Percentiles rank a stretch among this genome's conserved stretches.
Conservation (phyloP, 1,140 invertebrate genomes). For the Telenomus remus region DNA sequence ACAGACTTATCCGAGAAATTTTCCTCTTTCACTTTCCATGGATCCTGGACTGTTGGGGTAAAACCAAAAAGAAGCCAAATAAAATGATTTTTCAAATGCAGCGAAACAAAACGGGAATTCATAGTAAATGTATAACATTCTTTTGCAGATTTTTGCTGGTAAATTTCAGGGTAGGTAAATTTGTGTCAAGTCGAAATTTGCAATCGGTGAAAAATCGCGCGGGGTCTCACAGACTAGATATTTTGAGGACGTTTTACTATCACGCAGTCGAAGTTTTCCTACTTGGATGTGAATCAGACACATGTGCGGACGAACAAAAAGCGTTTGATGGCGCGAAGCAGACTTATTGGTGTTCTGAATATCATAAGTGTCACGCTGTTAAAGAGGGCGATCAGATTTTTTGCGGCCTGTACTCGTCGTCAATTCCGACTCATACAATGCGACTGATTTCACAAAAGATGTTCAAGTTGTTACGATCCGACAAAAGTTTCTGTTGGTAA, state of each 20-base stretch:
- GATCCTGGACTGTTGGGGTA: slow-evolving; percentile 82
- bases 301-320: slow-evolving; percentile 27
- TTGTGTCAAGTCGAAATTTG: slow-evolving; percentile 80
- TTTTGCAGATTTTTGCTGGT: slow-evolving; percentile 81
- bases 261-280: slow-evolving; percentile 77
- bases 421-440: slow-evolving; percentile 82
- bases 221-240: slow-evolving; percentile 80
- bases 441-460: slow-evolving; percentile 76
- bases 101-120: too few species aligned
- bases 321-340: slow-evolving; percentile 75
- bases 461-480: slow-evolving; percentile 73
- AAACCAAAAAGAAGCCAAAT: slow-evolving; percentile 8
- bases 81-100: too few species aligned
- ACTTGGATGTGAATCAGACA: slow-evolving; percentile 34
- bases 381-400: slow-evolving; percentile 79
- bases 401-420: slow-evolving; percentile 81
- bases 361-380: slow-evolving; percentile 87
- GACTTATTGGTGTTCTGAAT: slow-evolving; percentile 88
- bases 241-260: slow-evolving; percentile 84
- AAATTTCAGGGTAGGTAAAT: slow-evolving; percentile 80
- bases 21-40: slow-evolving; percentile 78
- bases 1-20: slow-evolving; percentile 79
- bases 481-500: slow-evolving; percentile 77
- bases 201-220: slow-evolving; percentile 75
- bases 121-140: background rate